Evolutionary conservation across 2,113 vertebrate genomes (phyloP), one percentile per base, ranked within the genome.

Genomic region (Elgaria multicarinata): DNA sequence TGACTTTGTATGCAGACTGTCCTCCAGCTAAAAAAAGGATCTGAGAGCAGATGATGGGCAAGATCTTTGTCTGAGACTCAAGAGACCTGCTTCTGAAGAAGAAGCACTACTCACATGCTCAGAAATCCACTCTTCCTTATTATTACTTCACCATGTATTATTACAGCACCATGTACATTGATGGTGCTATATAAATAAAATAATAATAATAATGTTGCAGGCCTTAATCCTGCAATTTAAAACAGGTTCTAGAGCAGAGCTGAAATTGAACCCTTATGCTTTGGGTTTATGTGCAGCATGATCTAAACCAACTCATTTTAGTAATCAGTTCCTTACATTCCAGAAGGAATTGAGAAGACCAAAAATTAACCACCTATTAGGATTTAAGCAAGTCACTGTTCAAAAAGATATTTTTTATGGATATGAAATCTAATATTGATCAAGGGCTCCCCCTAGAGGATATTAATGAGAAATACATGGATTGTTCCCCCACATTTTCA

Each of bases 361-460:
- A 81, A 74, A 62, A 12, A 53, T 20, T 72, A 69, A 83, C 0
- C 71, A 33, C 13, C 2, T 18, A 28, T 86, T 36, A 5, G 9
- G 5, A n/a, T 20, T 72, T 87, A 64, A 46, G 3, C 2, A 18
- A 53, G n/a, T 75, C 0, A 2, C 2, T 83, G 1, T 5, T 92
- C 72, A 1, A 44, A 20, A 53, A 76, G 44, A 10, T 4, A 33
- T 82, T 22, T 22, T 83, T n/a, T 83, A 69, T 10, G 26, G 33
- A 86, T 88, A 31, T 46, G 50, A 4, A 62, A 33, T 46, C n/a
- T 90, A 85, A 58, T 87, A 33, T 90, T 92, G 3, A 81, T 55
- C 85, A 87, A 67, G 87, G 91, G 90, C 91, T 91, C 95, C 96
- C 92, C 46, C 95, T 96, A 92, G 75, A 95, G 95, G 88, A 93